A percentile compares a stretch with the other conserved stretches of the same genome.
phyloP scores from a whole-genome alignment of 2,113 vertebrate species.

The Chaetodon auriga region DNA sequence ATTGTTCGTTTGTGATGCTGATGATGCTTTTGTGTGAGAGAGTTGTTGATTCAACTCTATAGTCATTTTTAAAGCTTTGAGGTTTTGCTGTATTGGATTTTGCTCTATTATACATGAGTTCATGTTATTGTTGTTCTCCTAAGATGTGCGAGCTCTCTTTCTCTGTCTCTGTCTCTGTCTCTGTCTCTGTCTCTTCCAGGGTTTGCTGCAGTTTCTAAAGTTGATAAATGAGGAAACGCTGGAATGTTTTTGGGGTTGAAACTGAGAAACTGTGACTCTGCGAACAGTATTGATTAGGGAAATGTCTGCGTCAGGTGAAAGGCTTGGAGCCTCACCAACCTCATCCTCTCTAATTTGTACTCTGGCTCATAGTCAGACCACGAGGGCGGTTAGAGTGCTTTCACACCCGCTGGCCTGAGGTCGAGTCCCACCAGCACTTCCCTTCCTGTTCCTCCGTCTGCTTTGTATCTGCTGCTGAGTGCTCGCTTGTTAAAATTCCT shows the following conservation, averaged over 20 bases:
- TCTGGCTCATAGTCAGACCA: conserved; percentile 62
- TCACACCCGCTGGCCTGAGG: conserved; percentile 19
- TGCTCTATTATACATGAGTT: conserved; percentile 12
- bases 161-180: conserved; percentile 21
- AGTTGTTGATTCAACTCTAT: background rate
- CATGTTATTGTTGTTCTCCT: conserved; percentile 2
- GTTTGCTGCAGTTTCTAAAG: conserved; percentile 40
- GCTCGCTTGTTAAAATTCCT: conserved; percentile 11
- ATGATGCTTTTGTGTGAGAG: background rate
- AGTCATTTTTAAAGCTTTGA: background rate
- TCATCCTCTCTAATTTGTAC: conserved; percentile 64
- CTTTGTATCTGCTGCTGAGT: conserved; percentile 10
- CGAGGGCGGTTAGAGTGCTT: conserved; percentile 27
- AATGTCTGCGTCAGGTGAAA: conserved; percentile 66
- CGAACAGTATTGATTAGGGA: conserved; percentile 58
- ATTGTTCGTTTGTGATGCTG: background rate
- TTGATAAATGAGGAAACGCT: conserved; percentile 45
- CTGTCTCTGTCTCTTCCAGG: conserved; percentile 1
- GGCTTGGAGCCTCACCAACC: conserved; percentile 58
- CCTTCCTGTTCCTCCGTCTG: background rate
- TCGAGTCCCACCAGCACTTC: background rate
- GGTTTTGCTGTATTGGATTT: background rate
- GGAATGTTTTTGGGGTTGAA: conserved; percentile 45
- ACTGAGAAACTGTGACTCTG: conserved; percentile 40
- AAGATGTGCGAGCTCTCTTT: background rate